Evolutionary conservation across 30 jellyfish, hydroid and myxozoan species (phyloP).

Genomic region (Pseudorhiza aurosa): DNA sequence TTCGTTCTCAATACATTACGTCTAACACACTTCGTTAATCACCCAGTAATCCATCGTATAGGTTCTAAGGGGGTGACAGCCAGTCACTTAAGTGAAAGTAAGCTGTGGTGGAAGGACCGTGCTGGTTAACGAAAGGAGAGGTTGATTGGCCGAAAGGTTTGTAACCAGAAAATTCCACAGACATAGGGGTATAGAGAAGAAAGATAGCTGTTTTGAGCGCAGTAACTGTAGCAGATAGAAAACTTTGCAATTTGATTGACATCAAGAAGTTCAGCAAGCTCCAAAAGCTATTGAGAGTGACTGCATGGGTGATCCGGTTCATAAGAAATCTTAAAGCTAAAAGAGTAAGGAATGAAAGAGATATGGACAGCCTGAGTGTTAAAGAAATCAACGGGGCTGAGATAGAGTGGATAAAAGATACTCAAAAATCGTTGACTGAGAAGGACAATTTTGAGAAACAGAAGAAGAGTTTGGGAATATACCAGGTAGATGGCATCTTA

Average conservation of each 20-base stretch:
- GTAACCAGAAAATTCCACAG: slow-evolving; percentile 1
- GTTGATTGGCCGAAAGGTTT: slow-evolving; percentile 27
- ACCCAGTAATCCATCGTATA: no score
- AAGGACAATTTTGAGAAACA: background rate
- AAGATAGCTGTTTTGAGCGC: slow-evolving; percentile 7
- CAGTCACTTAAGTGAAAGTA: background rate
- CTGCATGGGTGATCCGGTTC: slow-evolving; percentile 66
- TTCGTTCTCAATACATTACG: no score
- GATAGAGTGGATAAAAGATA: slow-evolving; percentile 18
- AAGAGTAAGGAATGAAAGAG: slow-evolving; percentile 1
- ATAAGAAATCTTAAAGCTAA: slow-evolving; percentile 6
- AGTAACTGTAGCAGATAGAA: background rate
- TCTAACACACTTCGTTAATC: no score
- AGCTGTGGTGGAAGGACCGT: slow-evolving; percentile 45
- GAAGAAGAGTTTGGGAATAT: background rate
- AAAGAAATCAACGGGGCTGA: slow-evolving; percentile 36
- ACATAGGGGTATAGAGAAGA: slow-evolving; percentile 25
- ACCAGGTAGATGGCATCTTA: background rate
- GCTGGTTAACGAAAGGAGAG: slow-evolving; percentile 10
- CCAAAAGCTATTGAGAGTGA: slow-evolving; percentile 16
- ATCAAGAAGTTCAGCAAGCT: slow-evolving; percentile 9
- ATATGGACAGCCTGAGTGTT: background rate
- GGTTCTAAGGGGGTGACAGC: slow-evolving; percentile 24
- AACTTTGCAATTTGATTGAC: slow-evolving; percentile 2
- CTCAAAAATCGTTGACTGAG: slow-evolving; percentile 6